Evolutionary conservation across 2,888 invertebrate species (phyloP).

Genomic region (Dryomyza anilis): DNA sequence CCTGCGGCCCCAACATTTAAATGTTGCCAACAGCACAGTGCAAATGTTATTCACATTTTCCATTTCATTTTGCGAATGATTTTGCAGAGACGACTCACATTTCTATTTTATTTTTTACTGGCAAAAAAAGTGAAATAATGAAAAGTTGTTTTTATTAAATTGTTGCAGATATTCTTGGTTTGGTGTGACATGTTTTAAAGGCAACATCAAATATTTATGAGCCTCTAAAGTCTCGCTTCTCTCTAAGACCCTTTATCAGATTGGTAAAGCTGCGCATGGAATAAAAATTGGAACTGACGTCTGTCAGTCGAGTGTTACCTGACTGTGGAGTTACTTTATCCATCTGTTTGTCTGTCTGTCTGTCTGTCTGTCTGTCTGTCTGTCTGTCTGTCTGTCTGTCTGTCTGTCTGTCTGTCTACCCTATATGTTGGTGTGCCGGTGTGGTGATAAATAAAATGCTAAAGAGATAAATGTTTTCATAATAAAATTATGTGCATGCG

Average conservation of each 20-base stretch:
- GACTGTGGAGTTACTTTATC: constrained; percentile 12
- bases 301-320: constrained; percentile 7
- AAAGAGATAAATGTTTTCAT: constrained; percentile 54
- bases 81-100: constrained; percentile 5
- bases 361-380: constrained; percentile 13
- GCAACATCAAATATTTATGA: no score
- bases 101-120: constrained; percentile 2
- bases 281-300: no score
- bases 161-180: no score
- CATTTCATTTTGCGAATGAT: constrained; percentile 17
- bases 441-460: constrained; percentile 32
- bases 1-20: constrained; percentile 44
- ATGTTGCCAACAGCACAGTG: constrained; percentile 1
- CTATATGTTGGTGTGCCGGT: no score
- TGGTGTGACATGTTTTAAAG: no score
- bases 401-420: constrained; percentile 19
- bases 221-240: no score
- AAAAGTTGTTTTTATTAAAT: constrained; percentile 5
- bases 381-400: constrained; percentile 20
- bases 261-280: no score
- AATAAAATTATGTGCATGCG: constrained; percentile 53
- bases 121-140: not conserved
- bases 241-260: no score
- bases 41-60: no score
- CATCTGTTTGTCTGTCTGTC: constrained; percentile 17